Evolutionary conservation across 2,888 invertebrate species (phyloP).

Genomic region (Eledona agricola): DNA sequence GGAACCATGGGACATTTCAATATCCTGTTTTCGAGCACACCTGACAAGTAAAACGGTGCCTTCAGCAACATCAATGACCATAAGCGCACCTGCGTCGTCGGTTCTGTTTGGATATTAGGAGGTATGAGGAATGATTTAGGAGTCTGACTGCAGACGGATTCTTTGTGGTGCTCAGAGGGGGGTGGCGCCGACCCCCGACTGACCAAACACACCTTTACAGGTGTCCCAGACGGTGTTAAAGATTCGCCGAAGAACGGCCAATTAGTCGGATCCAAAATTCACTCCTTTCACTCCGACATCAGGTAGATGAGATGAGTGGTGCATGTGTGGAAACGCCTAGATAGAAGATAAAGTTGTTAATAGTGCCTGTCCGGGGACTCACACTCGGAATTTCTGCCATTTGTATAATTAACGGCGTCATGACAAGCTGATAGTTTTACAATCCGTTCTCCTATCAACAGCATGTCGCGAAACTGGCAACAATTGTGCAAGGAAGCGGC

Average conservation of each 20-base stretch:
- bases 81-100: constrained; percentile 52
- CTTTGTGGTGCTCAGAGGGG: constrained; percentile 52
- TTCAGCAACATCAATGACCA: constrained; percentile 42
- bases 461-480: constrained; percentile 31
- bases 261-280: constrained; percentile 34
- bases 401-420: constrained; percentile 8
- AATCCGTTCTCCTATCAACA: constrained; percentile 34
- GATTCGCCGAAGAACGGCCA: constrained; percentile 42
- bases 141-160: constrained; percentile 43
- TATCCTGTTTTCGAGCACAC: constrained; percentile 42
- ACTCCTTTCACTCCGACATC: no score
- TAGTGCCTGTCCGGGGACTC: no score
- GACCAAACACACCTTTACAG: constrained; percentile 50
- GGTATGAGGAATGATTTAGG: constrained; percentile 40
- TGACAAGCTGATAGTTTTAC: constrained; percentile 18
- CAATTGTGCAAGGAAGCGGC: constrained; percentile 47
- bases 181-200: constrained; percentile 55
- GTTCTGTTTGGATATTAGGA: constrained; percentile 39
- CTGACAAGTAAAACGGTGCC: constrained; percentile 35
- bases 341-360: no score
- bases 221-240: constrained; percentile 50
- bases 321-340: no score
- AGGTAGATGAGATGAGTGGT: no score
- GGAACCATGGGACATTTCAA: constrained; percentile 31
- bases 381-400: no score